Evolutionary conservation across 2,797 vertebrate species (phyloP).

Genomic region (Fistularia tabacaria): DNA sequence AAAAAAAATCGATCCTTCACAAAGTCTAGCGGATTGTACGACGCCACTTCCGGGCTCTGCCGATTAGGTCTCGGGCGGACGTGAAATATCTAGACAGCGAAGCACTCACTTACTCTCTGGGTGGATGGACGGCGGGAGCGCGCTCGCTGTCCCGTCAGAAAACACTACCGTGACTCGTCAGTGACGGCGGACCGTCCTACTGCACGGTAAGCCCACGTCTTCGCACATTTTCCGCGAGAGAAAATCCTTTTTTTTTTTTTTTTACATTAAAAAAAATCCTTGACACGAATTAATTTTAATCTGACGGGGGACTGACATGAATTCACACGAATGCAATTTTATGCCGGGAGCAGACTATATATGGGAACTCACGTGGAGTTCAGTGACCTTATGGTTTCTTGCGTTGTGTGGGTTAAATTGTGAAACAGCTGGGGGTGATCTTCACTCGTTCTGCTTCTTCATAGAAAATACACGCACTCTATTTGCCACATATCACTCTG

Average conservation of each 20-base stretch:
- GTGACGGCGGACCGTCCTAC: slow-evolving; percentile 15
- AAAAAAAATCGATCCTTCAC: too few relatives aligned
- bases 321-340: too few relatives aligned
- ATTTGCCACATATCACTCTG: too few relatives aligned
- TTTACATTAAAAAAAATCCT: too few relatives aligned
- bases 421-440: background rate
- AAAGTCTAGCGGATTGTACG: too few relatives aligned
- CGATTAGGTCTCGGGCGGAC: background rate
- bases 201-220: slow-evolving; percentile 41
- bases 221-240: background rate
- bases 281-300: too few relatives aligned
- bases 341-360: background rate
- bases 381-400: background rate
- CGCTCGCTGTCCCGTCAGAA: slow-evolving; percentile 19
- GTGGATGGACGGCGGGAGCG: slow-evolving; percentile 19
- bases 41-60: slow-evolving; percentile 31
- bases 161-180: slow-evolving; percentile 22
- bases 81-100: slow-evolving; percentile 49
- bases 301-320: too few relatives aligned
- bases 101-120: slow-evolving; percentile 8
- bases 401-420: background rate
- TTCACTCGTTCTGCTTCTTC: background rate
- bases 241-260: too few relatives aligned
- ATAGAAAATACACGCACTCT: background rate
- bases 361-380: background rate